A percentile compares a stretch with the other conserved stretches of the same genome.
These are phyloP conservation scores for Archips xylosteana DNA, from an alignment of 2,888 invertebrate genomes.

Conservation along the genomic window DNA sequence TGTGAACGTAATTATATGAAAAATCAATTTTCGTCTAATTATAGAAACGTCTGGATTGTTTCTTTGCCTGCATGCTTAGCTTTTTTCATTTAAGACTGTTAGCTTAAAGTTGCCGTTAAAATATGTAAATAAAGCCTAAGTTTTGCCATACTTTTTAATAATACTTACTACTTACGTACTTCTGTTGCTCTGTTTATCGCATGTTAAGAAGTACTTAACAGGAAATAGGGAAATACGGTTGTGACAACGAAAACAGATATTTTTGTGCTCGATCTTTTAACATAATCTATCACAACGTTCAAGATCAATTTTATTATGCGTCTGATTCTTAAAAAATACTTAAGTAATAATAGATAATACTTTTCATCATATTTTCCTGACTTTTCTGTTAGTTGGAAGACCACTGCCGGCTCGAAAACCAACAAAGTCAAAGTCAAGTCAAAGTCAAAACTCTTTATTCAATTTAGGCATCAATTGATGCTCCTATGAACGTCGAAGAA, in stretches of 20 bases:
- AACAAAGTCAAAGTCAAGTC: too few species aligned
- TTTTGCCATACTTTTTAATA: background rate
- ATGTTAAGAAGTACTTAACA: background rate
- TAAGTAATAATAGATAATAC: background rate
- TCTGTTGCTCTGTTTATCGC: background rate
- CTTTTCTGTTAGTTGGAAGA: too few species aligned
- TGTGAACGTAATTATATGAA: constrained; percentile 59
- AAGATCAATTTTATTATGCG: too few species aligned
- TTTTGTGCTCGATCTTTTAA: background rate
- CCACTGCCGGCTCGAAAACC: too few species aligned
- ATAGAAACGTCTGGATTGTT: background rate
- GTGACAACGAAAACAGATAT: background rate
- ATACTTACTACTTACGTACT: background rate
- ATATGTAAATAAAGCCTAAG: background rate
- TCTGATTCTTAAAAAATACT: too few species aligned
- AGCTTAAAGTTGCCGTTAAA: background rate
- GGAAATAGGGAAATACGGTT: background rate
- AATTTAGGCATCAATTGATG: too few species aligned
- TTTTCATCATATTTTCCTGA: too few species aligned
- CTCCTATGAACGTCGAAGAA: too few species aligned
- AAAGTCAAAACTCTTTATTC: too few species aligned
- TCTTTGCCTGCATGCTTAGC: background rate
- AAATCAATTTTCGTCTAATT: constrained; percentile 52
- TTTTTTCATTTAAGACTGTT: background rate
- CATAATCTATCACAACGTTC: too few species aligned